Base-by-base conservation (phyloP, 2,797 vertebrate species). In the Phataginus tetradactyla region DNA sequence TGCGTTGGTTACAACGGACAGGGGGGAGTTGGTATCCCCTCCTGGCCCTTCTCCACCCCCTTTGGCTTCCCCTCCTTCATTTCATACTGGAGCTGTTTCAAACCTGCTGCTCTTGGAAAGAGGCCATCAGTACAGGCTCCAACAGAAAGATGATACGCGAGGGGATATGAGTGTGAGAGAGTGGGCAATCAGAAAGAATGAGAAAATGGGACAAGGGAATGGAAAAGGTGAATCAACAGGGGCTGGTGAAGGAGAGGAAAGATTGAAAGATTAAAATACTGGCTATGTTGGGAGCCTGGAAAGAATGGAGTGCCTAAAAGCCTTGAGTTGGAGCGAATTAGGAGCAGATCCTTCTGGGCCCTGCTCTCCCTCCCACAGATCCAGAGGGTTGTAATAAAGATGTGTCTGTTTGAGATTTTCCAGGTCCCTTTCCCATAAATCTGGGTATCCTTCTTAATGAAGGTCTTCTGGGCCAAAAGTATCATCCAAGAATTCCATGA, bases 81-180 rank as follows among this genome's bases (percentile, higher is more conserved):
- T 97, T 97, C 71, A 84, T 95, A 79, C 90, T 96, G 96, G 96
- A 97, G 94, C 97, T 97, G 96, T 96, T 97, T 97, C 96, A 97
- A 98, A 97, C 97, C 97, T 97, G 94, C 89, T 97, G 92, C 80
- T 97, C 93, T 98, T 98, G 97, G 98, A 98, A 96, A 95, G 96
- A 91, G 96, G 97, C 98, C 98, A 97, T 34, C 53, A 66, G 29
- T 39, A 87, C 96, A 98, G 97, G 96, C 97, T 97, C 97, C 2
- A 51, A 95, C 96, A 97, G 97, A 98, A 98, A 98, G 96, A 59
- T 5, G 97, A 97, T 94, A 88, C 1, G 14, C 29, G 34, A 96
- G 90, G 92, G 97, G 96, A 96, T 79, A 86, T 69, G 97, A 96
- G 85, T 92, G 95, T 68, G 85, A 90, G 95, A 77, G 96, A 95